Evolutionary conservation across 2,113 vertebrate genomes (phyloP), one percentile per base, ranked within the genome.

Genomic region (Willisornis vidua): DNA sequence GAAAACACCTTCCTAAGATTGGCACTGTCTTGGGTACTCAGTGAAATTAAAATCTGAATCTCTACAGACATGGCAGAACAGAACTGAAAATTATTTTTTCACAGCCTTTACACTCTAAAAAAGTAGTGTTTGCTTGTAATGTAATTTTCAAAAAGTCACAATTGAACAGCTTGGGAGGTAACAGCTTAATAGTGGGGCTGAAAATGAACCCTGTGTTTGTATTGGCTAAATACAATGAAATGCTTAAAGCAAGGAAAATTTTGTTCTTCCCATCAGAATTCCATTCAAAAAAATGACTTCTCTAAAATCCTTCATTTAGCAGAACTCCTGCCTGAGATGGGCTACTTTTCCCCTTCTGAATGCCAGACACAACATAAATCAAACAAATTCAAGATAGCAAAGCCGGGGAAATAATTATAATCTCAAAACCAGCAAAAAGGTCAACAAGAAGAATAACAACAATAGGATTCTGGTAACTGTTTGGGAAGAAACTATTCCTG

Each of bases 391-490:
- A 87, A 93, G 88, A 90, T 48, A 93, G 83, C 94, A 51, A 90
- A 88, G 81, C 80, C 80, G 2, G 95, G 94, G 95, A 96, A 96
- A 96, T 87, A 70, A 94, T 96, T 94, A 86, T 72, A 97, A 95
- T 96, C 7, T 1, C 62, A 68, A 93, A 94, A 81, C 45, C 76
- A 93, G 68, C 76, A 79, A 96, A 90, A 95, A 96, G 92, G 95
- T 97, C 95, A 97, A 94, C 94, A 92, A 93, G 83, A 41, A 66
- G 65, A 88, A 94, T 91, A 92, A 93, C 65, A 97, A 97, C 93
- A 97, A 96, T 94, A 86, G 94, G 86, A 92, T 97, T 96, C 96
- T 96, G 96, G 95, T 97, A 97, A 96, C 92, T 96, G 90, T 80
- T 96, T 93, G 94, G 88, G 74, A 96, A 94, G 93, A 92, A 96